Evolutionary conservation across 2,113 vertebrate species (phyloP), one percentile per base, ranked within the genome.

Genomic region (Grus americana): DNA sequence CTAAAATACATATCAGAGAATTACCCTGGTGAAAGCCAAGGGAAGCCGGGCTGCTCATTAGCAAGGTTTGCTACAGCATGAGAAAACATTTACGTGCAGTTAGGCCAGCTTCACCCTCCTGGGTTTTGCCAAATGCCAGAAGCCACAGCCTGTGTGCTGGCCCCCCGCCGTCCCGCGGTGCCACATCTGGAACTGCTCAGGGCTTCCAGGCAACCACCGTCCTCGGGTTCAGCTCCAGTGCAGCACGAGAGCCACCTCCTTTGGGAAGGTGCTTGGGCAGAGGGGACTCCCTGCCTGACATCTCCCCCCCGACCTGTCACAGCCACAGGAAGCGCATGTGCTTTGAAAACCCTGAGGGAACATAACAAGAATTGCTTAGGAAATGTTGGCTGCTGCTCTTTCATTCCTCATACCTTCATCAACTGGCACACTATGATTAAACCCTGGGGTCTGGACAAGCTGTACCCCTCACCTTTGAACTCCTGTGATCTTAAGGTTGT

Each of bases 151-250:
- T 49, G 23, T 38, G 44, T 58, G 46, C 58, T 23, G 8, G 10
- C 16, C n/a, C 17, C 54, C 18, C 30, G 10, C 15, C 6, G 2
- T 11, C 47, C 46, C 6, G 1, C 0, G 0, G 44, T 17, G 15
- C 42, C 0, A 0, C 72, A 74, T 40, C 55, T 36, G 67, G 88
- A 90, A 44, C 17, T 0, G 0, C 29, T 79, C 40, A 23, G 21
- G n/a, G 24, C 38, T 80, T 38, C 54, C 54, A 66, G 59, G 47
- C 20, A 72, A 11, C 15, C 11, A 0, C 3, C 0, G 0, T 46
- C 55, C 59, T 47, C 0, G 1, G 36, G 55, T 70, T 88, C 68
- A 96, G 21, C 49, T 76, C 36, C 36, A 29, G 72, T 15, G 61
- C 44, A 92, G 32, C 50, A 66, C 0, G 0, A 74, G 22, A 73